Evolutionary conservation across 2,113 vertebrate genomes (phyloP).

Genomic region (Lucifuga dentata): DNA sequence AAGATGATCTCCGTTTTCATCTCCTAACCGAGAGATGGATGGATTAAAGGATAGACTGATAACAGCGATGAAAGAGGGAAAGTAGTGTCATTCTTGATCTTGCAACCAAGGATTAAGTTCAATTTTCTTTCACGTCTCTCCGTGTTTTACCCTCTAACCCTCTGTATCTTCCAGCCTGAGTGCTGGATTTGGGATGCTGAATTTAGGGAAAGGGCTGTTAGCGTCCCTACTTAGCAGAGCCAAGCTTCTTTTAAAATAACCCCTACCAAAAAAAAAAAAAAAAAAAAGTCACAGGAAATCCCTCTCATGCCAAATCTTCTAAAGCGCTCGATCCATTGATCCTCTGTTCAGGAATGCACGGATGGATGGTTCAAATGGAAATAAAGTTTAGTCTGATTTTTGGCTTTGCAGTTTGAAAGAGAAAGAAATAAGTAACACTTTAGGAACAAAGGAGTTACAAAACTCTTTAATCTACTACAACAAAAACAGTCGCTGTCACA

Average conservation of each 20-base stretch:
- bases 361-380: conserved; percentile 18
- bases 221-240: conserved; percentile 51
- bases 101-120: conserved; percentile 50
- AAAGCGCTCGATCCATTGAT: conserved; percentile 19
- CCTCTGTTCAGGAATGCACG: not conserved
- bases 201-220: conserved; percentile 52
- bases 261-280: too few relatives aligned
- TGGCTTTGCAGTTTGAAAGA: too few relatives aligned
- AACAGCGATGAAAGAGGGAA: conserved; percentile 30
- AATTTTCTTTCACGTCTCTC: not conserved
- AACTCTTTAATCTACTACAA: too few relatives aligned
- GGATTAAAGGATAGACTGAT: conserved; percentile 50
- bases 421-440: not conserved
- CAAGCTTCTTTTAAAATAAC: conserved; percentile 57
- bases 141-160: not conserved
- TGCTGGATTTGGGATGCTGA: conserved; percentile 59
- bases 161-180: conserved; percentile 16
- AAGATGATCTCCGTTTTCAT: conserved; percentile 68
- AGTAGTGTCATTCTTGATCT: conserved; percentile 34
- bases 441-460: too few relatives aligned
- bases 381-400: conserved; percentile 13
- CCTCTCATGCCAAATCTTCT: conserved; percentile 40
- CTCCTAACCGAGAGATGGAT: conserved; percentile 70
- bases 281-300: conserved; percentile 53
- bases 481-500: too few relatives aligned